Percentiles rank a stretch among this genome's conserved stretches.
phyloP scores from a whole-genome alignment of 2,888 invertebrate genomes.

The Zygothrica quintamaculata region DNA sequence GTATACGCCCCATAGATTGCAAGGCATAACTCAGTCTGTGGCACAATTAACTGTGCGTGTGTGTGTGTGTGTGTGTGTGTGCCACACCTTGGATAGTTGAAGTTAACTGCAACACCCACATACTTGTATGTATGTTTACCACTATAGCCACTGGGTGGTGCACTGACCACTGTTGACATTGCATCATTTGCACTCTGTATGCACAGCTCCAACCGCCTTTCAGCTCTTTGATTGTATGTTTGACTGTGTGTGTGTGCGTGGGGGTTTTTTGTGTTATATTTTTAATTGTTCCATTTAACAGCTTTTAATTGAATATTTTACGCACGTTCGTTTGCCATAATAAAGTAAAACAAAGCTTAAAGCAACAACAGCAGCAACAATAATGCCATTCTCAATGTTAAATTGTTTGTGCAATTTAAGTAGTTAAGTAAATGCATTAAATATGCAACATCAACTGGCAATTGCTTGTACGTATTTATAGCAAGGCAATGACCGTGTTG shows the following conservation, averaged over 20 bases:
- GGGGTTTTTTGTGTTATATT: constrained; percentile 29
- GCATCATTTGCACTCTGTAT: constrained; percentile 63
- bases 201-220: constrained; percentile 11
- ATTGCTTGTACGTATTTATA: constrained; percentile 18
- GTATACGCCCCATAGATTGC: constrained; percentile 48
- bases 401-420: constrained; percentile 71
- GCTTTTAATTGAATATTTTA: constrained; percentile 75
- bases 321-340: constrained; percentile 47
- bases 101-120: background rate
- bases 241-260: constrained; percentile 3
- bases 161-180: constrained; percentile 52
- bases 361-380: constrained; percentile 18
- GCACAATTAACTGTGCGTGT: constrained; percentile 71
- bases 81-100: constrained; percentile 41
- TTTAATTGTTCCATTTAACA: constrained; percentile 75
- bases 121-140: too few relatives aligned
- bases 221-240: too few relatives aligned
- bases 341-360: constrained; percentile 18
- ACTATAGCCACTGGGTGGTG: too few relatives aligned
- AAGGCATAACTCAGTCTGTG: constrained; percentile 70
- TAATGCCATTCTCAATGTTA: constrained; percentile 53
- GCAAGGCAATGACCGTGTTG: constrained; percentile 19
- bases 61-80: too few relatives aligned
- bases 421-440: constrained; percentile 58
- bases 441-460: constrained; percentile 14